phyloP scores from a whole-genome alignment of 2,113 vertebrate species.

The Oryzias javanicus region DNA sequence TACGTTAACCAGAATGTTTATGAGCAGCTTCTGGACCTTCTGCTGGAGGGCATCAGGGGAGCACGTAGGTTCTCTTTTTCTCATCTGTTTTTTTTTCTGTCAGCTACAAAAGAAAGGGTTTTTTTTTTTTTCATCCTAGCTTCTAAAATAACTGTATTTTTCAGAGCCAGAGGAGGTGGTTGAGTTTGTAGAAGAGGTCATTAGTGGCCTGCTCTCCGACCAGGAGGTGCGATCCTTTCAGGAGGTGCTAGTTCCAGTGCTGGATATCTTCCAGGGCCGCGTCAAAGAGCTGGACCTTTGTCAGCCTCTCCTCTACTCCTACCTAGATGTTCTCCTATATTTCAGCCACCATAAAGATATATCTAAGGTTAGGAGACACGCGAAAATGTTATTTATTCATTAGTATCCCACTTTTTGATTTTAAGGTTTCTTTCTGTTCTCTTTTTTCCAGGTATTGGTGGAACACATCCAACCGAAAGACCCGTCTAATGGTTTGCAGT shows the following conservation, averaged over 20 bases:
- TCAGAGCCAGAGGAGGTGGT: slow-evolving; percentile 88
- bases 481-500: slow-evolving; percentile 88
- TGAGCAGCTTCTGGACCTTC: slow-evolving; percentile 91
- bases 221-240: slow-evolving; percentile 94
- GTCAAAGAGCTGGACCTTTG: slow-evolving; percentile 93
- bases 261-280: slow-evolving; percentile 87
- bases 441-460: slow-evolving; percentile 82
- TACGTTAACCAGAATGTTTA: slow-evolving; percentile 90
- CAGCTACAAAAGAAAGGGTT: background rate
- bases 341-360: slow-evolving; percentile 92
- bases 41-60: slow-evolving; percentile 85
- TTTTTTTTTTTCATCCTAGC: background rate
- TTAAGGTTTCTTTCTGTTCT: background rate
- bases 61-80: slow-evolving; percentile 78
- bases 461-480: slow-evolving; percentile 95
- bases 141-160: slow-evolving; percentile 15
- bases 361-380: slow-evolving; percentile 81
- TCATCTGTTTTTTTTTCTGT: background rate
- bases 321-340: slow-evolving; percentile 93
- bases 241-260: slow-evolving; percentile 90
- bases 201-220: slow-evolving; percentile 82
- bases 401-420: background rate
- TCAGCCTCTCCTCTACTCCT: slow-evolving; percentile 87
- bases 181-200: slow-evolving; percentile 91
- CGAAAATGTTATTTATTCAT: background rate